Evolutionary conservation across 2,113 vertebrate genomes (phyloP).

Genomic region (Felis chaus): DNA sequence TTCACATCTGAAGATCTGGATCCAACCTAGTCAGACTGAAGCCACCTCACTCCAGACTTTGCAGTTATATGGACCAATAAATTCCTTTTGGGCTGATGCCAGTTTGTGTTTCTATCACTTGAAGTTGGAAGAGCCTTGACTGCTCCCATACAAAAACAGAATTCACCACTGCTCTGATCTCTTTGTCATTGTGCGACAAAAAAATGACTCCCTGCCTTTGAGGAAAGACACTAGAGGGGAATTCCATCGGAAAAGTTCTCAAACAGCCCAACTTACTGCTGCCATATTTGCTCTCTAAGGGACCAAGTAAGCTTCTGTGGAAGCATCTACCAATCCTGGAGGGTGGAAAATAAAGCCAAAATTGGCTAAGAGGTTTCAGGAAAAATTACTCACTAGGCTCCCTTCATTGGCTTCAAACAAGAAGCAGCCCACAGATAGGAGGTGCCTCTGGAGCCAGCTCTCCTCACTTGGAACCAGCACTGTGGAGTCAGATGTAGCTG

Average conservation of each 20-base stretch:
- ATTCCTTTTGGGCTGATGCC: background rate
- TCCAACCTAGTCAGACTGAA: background rate
- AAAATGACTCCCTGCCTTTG: slow-evolving; percentile 28
- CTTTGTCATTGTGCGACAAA: background rate
- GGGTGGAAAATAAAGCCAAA: background rate
- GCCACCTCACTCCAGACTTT: background rate
- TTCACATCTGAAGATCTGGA: background rate
- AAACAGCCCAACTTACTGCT: background rate
- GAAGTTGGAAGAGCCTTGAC: background rate
- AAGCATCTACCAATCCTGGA: slow-evolving; percentile 26
- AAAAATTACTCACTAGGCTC: background rate
- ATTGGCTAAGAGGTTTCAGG: background rate
- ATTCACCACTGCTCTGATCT: slow-evolving; percentile 16
- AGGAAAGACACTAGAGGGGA: background rate
- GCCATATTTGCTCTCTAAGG: background rate
- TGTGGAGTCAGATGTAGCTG: background rate
- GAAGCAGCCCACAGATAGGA: background rate
- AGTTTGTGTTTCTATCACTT: slow-evolving; percentile 14
- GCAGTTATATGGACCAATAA: slow-evolving; percentile 10
- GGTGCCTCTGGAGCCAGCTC: background rate
- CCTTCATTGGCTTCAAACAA: background rate
- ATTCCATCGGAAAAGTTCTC: background rate
- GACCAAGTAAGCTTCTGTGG: background rate
- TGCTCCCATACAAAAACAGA: slow-evolving; percentile 15
- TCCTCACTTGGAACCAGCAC: background rate